Evolutionary conservation across 2,113 vertebrate genomes (phyloP), one percentile per base, ranked within the genome.

Genomic region (Hippocampus comes): DNA sequence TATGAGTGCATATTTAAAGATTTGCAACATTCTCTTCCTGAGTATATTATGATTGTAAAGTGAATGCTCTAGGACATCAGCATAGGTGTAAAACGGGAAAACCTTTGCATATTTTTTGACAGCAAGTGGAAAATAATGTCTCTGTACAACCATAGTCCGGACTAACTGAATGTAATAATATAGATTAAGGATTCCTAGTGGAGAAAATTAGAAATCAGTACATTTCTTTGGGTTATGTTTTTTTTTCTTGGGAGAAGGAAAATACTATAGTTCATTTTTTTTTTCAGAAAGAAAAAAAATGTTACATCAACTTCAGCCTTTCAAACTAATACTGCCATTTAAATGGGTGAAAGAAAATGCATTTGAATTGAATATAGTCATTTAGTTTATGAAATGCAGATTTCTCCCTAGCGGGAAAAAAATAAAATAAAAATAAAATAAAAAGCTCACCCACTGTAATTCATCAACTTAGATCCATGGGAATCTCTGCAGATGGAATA

Each of bases 401-500:
- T 27, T 59, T 25, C 23, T 5, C 23, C 55, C 23, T 56, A 2
- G 6, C 5, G 20, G 7, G 23, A 53, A 25, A n/a, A 30, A 61
- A 21, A 18, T 9, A 23, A 23, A 8, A 30, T 25, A 34, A 34
- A 3, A 69, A 30, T 25, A 34, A 34, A 3, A 69, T 70, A 20
- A 6, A 38, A 38, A 38, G 34, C 6, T 38, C 34, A 38, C 34
- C 51, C 23, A 56, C 68, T 43, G 9, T n/a, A 42, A 42, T 64
- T 65, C 41, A 65, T 43, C 21, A 25, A 46, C 12, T 64, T 42
- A 43, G 20, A 38, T 64, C 57, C 66, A 48, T 74, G 74, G 66
- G 72, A 79, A 81, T 72, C 27, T 12, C 34, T 60, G 60, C 68
- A 83, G 56, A 73, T 80, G 80, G 61, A 73, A 38, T 3, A 18